These are phyloP conservation scores for Limenitis camilla DNA, from an alignment of 2,888 invertebrate species.

Conservation along the genomic window DNA sequence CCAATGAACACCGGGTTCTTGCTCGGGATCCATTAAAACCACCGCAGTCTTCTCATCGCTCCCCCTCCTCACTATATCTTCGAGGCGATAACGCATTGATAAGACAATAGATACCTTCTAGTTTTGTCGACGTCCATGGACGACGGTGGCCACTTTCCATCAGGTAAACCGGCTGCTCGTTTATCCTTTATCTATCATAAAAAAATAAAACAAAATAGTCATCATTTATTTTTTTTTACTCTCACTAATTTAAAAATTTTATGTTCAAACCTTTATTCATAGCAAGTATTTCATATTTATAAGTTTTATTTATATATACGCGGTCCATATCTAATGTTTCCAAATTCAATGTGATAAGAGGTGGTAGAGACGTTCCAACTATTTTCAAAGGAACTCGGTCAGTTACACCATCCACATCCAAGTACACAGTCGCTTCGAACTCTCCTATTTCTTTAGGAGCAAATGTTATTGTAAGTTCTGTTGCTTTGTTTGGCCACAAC, in stretches of 20 bases:
- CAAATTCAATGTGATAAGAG: slow-evolving; percentile 70
- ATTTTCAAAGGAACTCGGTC: slow-evolving; percentile 69
- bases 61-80: no score
- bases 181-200: slow-evolving; percentile 19
- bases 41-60: no score
- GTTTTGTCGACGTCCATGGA: no score
- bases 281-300: slow-evolving; percentile 76
- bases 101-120: no score
- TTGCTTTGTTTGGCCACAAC: slow-evolving; percentile 72
- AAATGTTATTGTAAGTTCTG: slow-evolving; percentile 72
- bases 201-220: slow-evolving; percentile 20
- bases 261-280: slow-evolving; percentile 69
- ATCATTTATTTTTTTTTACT: no score
- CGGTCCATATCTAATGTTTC: slow-evolving; percentile 72
- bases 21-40: no score
- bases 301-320: slow-evolving; percentile 73
- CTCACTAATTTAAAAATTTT: no score
- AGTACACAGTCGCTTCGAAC: slow-evolving; percentile 65
- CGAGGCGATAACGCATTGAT: no score
- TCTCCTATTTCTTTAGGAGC: slow-evolving; percentile 68
- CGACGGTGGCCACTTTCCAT: no score
- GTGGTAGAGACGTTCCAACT: slow-evolving; percentile 73
- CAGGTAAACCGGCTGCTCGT: no score
- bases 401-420: slow-evolving; percentile 74
- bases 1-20: no score